phyloP scores from a whole-genome alignment of 2,888 invertebrate species.

The Clusia tigrina region DNA sequence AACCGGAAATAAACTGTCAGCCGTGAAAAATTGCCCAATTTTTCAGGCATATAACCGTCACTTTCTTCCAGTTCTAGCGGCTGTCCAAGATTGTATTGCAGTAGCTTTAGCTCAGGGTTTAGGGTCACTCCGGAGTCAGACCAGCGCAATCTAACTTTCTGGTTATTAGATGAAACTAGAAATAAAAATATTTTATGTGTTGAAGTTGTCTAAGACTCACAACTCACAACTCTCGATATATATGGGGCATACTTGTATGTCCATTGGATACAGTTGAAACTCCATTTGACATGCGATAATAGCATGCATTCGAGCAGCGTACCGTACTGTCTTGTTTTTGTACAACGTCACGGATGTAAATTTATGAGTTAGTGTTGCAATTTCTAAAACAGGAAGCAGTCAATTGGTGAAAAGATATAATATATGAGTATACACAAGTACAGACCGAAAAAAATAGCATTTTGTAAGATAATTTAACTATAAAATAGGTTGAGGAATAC shows the following conservation, averaged over 20 bases:
- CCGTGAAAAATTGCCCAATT: slow-evolving; percentile 83
- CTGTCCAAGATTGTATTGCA: slow-evolving; percentile 81
- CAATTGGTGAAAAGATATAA: too few species aligned
- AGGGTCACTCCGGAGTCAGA: slow-evolving; percentile 77
- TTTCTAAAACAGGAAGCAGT: slow-evolving; percentile 72
- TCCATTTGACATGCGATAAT: slow-evolving; percentile 89
- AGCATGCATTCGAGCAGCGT: slow-evolving; percentile 83
- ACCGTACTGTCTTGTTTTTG: slow-evolving; percentile 81
- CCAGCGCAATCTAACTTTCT: slow-evolving; percentile 80
- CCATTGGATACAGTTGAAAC: slow-evolving; percentile 86
- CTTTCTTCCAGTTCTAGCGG: slow-evolving; percentile 77
- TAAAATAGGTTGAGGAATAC: too few species aligned
- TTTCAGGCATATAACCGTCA: slow-evolving; percentile 78
- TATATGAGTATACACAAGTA: too few species aligned
- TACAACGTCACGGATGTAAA: slow-evolving; percentile 83
- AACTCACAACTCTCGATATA: slow-evolving; percentile 86
- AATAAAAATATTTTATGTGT: neutral
- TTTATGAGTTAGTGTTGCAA: slow-evolving; percentile 80
- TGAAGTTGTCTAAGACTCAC: slow-evolving; percentile 5
- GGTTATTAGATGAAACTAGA: slow-evolving; percentile 80
- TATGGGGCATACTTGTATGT: slow-evolving; percentile 84
- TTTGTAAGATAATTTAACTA: too few species aligned
- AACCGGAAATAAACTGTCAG: slow-evolving; percentile 81
- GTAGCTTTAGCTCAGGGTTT: slow-evolving; percentile 79
- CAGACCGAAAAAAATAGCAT: too few species aligned